Percentiles rank a stretch among this genome's conserved stretches.
These are phyloP conservation scores for Antitype chi DNA, from an alignment of 2,888 invertebrate genomes.

Conservation along the genomic window DNA sequence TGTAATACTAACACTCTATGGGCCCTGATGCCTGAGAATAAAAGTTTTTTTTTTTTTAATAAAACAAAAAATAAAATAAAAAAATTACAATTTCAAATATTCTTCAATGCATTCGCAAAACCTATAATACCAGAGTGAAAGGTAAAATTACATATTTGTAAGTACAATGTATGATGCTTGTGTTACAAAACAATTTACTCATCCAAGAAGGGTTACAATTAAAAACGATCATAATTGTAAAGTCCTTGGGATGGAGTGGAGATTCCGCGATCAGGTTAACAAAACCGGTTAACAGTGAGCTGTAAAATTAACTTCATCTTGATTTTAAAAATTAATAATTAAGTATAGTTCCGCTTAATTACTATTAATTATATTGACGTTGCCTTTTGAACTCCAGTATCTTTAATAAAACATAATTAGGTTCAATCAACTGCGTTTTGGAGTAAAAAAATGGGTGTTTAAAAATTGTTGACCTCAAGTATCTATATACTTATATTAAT, in stretches of 20 bases:
- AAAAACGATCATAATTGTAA: constrained; percentile 48
- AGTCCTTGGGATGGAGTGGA: constrained; percentile 39
- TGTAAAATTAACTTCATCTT: constrained; percentile 26
- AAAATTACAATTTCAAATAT: too few species aligned
- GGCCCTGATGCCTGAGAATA: too few species aligned
- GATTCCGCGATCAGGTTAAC: constrained; percentile 3
- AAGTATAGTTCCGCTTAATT: background rate
- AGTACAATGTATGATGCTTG: constrained; percentile 37
- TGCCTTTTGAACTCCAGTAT: background rate
- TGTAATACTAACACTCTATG: too few species aligned
- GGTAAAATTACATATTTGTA: constrained; percentile 40
- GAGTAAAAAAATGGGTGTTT: background rate
- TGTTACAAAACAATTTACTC: constrained; percentile 54
- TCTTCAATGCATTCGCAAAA: background rate
- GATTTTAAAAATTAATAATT: constrained; percentile 12
- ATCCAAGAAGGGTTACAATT: constrained; percentile 34
- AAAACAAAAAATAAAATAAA: too few species aligned
- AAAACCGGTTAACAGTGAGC: constrained; percentile 32
- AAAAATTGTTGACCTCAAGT: constrained; percentile 1
- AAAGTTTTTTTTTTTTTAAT: too few species aligned
- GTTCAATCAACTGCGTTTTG: background rate
- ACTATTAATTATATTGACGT: background rate
- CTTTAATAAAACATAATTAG: constrained; percentile 3
- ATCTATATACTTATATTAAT: background rate
- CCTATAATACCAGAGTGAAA: constrained; percentile 1